phyloP scores from a whole-genome alignment of 2,113 vertebrate species.

The Strix uralensis region DNA sequence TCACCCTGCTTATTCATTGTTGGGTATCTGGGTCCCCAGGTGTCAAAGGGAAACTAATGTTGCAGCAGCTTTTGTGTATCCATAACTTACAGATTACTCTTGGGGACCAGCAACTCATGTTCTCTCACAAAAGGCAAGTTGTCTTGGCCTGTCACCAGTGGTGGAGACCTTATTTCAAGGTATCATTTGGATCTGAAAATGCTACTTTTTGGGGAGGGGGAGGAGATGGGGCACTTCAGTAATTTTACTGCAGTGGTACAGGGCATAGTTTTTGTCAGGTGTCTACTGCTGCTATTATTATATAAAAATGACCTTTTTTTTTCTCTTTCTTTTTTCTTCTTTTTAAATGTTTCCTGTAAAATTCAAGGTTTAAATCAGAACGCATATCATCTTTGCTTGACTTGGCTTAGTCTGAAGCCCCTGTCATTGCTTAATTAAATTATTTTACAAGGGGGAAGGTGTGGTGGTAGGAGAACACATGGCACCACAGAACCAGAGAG shows the following conservation, averaged over 20 bases:
- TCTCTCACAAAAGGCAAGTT: not conserved
- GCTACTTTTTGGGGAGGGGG: not conserved
- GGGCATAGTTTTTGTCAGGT: not conserved
- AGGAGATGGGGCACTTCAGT: not conserved
- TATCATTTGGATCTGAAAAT: not conserved
- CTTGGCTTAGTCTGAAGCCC: not conserved
- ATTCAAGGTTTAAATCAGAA: not conserved
- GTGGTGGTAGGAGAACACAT: not conserved
- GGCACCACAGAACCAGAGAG: not conserved
- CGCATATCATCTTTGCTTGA: fast-evolving
- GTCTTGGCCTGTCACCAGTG: not conserved
- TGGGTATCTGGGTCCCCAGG: not conserved
- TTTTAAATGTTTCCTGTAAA: not conserved
- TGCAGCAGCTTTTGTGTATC: not conserved
- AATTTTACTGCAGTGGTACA: not conserved
- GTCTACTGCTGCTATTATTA: not conserved
- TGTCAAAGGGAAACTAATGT: not conserved
- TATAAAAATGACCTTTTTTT: not conserved
- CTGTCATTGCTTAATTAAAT: not conserved
- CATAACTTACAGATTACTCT: not conserved
- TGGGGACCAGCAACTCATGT: not conserved
- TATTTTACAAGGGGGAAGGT: not conserved
- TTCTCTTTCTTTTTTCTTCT: not conserved
- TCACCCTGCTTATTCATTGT: not conserved
- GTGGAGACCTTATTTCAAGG: not conserved